Evolutionary conservation across 2,113 vertebrate species (phyloP), one percentile per base, ranked within the genome.

Genomic region (Lycocorax pyrrhopterus): DNA sequence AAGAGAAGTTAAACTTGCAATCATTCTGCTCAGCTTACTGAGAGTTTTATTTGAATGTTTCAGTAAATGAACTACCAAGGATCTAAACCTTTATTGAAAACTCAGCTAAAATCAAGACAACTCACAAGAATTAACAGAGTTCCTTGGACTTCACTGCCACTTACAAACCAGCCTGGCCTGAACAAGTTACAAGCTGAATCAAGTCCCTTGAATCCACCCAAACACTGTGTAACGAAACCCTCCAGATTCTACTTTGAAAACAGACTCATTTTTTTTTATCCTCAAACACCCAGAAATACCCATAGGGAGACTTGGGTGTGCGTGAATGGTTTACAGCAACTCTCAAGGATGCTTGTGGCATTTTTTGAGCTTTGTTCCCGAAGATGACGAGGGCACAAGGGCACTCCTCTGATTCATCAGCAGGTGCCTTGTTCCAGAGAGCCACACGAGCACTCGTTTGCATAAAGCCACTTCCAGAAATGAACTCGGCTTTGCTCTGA

Each of bases 391-490:
- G 64, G 84, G 67, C 89, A 51, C 81, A 94, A 96, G 92, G 94
- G 84, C 95, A 93, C 69, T 59, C n/a, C 84, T 84, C n/a, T 64
- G 89, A 95, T 71, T 86, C 87, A 97, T 87, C 96, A 96, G 94
- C 90, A 96, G 94, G 69, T 76, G 97, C 64, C 84, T 95, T 71
- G 12, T 85, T 69, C 86, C 95, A 96, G 93, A 13, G 4, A 74
- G 30, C 91, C 51, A 64, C 60, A 51, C 7, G 0, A 75, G 87
- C 49, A 80, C 60, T 52, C 76, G 94, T 97, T 63, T 97, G 88
- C 94, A 97, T 87, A 77, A 97, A 96, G 93, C 89, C 96, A 96
- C 96, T 97, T 96, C 84, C 94, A 94, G 73, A 97, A 96, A 96
- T 96, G 88, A 97, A 91, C 76, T 93, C 13, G 0, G 75, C 85